These are phyloP conservation scores for Timema cristinae DNA, from an alignment of 2,888 invertebrate species.

Conservation along the genomic window DNA sequence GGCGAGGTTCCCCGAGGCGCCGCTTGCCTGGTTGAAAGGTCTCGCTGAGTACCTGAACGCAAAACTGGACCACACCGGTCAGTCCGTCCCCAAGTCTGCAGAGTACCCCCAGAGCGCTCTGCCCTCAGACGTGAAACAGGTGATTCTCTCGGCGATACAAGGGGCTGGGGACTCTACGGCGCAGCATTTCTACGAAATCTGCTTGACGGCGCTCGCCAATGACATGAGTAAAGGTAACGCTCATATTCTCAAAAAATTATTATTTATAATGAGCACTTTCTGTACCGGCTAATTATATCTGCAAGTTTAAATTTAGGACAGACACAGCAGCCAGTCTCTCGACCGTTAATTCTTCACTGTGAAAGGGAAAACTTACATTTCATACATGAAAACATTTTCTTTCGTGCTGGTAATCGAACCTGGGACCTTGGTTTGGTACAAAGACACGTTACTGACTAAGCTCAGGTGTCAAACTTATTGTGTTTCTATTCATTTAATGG, in stretches of 20 bases:
- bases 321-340: no score
- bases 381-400: no score
- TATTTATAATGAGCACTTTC: background rate
- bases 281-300: background rate
- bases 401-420: no score
- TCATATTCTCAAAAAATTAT: background rate
- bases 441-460: no score
- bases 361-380: no score
- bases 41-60: constrained; percentile 61
- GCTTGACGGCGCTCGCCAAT: constrained; percentile 64
- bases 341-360: no score
- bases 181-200: constrained; percentile 66
- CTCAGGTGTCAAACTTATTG: no score
- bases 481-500: no score
- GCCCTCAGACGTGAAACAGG: constrained; percentile 47
- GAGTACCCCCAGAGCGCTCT: constrained; percentile 53
- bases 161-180: constrained; percentile 59
- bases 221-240: constrained; percentile 64
- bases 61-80: constrained; percentile 61
- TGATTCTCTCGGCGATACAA: constrained; percentile 51
- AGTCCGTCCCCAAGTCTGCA: constrained; percentile 42
- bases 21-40: constrained; percentile 66
- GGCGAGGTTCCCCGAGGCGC: constrained; percentile 64
- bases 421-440: no score
- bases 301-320: no score